Base-by-base conservation (phyloP, 2,888 invertebrate genomes). In the Timema podura region DNA sequence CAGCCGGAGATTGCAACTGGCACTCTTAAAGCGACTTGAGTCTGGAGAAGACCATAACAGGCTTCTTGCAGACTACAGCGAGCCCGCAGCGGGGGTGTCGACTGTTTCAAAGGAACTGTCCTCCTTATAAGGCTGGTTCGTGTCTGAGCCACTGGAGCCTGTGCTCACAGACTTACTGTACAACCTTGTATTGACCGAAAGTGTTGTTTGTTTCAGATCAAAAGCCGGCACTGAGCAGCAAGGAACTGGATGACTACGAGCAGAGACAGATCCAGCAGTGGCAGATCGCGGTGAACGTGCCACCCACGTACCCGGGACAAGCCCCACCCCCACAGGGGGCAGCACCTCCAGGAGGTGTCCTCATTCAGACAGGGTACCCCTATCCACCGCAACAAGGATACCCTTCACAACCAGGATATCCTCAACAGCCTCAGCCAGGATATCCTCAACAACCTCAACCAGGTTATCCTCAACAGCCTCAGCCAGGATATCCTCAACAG, bases 261-360 rank as follows among this genome's bases (percentile, higher is more conserved):
- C 48, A 68, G 44, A 64, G 75, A 10, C 76, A 77, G 68, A 74
- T 77, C 15, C 77, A 78, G 69, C 78, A 79, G 71, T 76, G 77
- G 75, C 78, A 79, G 70, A 74, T 78, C 15, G 76, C 77, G 0
- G 76, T 77, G 44, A 74, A 76, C 11, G 68, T 76, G 11, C 76
- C 77, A 0, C 75, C 76, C 30, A 30, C 30, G 30, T 30, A 30
- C 30, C 10, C 67, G 64, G 61, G 61, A 8, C 61, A 61, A 45
- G 61, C 61, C 5, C 61, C 61, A 7, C 61, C 61, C 30, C 70
- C 67, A 46, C 64, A 71, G 48, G 48, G 30, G 9, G 46, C 48
- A 15, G 49, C 69, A 8, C 72, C 65, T 61, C 71, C 16, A 11
- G 72, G 75, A 9, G 72, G 68, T 46, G 71, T 75, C 46, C 74